These are phyloP conservation scores for Meta bourneti DNA, from an alignment of 2,888 invertebrate species.

Conservation along the genomic window DNA sequence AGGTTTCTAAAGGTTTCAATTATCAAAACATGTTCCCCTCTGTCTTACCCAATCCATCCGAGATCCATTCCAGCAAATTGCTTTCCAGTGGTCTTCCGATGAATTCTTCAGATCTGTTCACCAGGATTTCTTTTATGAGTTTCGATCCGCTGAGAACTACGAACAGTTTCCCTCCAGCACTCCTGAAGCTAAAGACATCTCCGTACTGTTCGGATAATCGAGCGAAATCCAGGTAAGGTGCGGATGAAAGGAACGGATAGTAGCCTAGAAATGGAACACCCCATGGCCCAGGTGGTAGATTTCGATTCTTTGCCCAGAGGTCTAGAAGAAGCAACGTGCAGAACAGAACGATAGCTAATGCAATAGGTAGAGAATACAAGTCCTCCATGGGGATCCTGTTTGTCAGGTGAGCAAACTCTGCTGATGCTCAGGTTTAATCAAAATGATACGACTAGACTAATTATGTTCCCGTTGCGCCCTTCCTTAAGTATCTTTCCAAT, in stretches of 20 bases:
- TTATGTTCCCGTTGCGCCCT: too few species aligned
- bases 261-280: constrained; percentile 59
- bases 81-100: constrained; percentile 58
- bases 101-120: constrained; percentile 58
- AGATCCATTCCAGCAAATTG: constrained; percentile 47
- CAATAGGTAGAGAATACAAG: not conserved
- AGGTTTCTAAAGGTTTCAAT: too few species aligned
- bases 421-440: not conserved
- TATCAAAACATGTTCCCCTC: too few species aligned
- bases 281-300: constrained; percentile 58
- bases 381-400: not conserved
- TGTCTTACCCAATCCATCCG: constrained; percentile 61
- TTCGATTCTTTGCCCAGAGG: constrained; percentile 29
- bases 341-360: not conserved
- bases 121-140: constrained; percentile 46
- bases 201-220: constrained; percentile 44
- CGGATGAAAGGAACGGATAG: constrained; percentile 30
- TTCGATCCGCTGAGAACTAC: constrained; percentile 50
- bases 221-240: constrained; percentile 36
- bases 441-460: too few species aligned
- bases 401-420: not conserved
- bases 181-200: constrained; percentile 54
- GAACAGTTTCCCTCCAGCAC: constrained; percentile 46
- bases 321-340: constrained; percentile 17
- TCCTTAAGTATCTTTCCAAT: too few species aligned